A percentile compares a stretch with the other conserved stretches of the same genome.
Conservation (phyloP, 1,140 invertebrate genomes). For the Lanistes nyassanus region DNA sequence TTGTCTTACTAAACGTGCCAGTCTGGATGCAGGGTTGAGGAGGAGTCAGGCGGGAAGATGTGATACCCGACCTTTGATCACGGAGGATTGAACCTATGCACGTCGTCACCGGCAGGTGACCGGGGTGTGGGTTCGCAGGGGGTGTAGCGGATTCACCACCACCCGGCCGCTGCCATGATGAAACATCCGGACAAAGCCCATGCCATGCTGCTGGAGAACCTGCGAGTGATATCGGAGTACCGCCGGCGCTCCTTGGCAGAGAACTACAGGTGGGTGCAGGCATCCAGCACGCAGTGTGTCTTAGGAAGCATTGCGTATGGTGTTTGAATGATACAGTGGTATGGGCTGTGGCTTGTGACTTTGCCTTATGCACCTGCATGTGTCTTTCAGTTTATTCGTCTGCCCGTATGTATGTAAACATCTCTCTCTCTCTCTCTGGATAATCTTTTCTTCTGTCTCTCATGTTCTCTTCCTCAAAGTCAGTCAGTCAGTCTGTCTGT, state of each 20-base stretch:
- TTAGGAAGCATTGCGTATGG: no score
- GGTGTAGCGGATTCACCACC: conserved; percentile 6
- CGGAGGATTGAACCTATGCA: not conserved
- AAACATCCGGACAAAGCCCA: conserved; percentile 59
- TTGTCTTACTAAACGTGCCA: not conserved
- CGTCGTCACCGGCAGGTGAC: not conserved
- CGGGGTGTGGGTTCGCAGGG: not conserved
- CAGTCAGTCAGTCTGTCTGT: not conserved
- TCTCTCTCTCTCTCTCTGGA: conserved; percentile 1
- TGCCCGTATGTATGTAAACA: not conserved
- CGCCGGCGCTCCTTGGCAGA: conserved; percentile 51
- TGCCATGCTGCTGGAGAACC: conserved; percentile 58
- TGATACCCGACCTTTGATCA: not conserved
- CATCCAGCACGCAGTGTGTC: no score
- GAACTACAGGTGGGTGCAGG: conserved; percentile 48
- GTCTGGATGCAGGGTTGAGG: not conserved
- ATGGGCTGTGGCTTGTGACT: no score
- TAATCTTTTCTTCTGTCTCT: not conserved
- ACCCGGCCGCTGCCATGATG: conserved; percentile 40
- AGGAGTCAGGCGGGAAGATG: not conserved
- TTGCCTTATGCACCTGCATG: no score
- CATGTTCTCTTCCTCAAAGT: not conserved
- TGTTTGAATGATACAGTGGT: no score
- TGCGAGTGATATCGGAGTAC: conserved; percentile 58
- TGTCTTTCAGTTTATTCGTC: not conserved